A percentile compares a stretch with the other conserved stretches of the same genome.
phyloP scores from a whole-genome alignment of 2,888 invertebrate genomes.

The Rhyacophila evoluta region DNA sequence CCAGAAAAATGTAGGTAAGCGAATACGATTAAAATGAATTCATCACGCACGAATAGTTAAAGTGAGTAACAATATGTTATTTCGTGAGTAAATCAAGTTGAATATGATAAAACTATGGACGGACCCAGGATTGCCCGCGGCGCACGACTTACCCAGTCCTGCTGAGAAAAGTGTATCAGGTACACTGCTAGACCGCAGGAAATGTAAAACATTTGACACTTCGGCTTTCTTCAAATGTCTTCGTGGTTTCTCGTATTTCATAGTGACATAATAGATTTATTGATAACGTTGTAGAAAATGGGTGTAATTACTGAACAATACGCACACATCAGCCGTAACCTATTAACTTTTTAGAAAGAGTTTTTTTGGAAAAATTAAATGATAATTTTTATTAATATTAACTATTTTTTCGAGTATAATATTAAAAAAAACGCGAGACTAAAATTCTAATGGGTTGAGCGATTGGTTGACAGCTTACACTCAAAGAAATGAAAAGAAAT shows the following conservation, averaged over 20 bases:
- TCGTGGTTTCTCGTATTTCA: not conserved
- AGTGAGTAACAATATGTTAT: not conserved
- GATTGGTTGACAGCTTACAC: too few species aligned
- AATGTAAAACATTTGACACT: slow-evolving; percentile 1
- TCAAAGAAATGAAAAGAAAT: too few species aligned
- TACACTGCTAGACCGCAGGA: not conserved
- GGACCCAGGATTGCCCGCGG: not conserved
- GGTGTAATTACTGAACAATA: not conserved
- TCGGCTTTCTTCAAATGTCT: not conserved
- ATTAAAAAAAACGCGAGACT: too few species aligned
- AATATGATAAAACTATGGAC: not conserved
- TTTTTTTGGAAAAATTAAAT: too few species aligned
- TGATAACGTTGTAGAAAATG: not conserved
- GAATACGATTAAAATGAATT: not conserved
- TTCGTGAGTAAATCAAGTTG: not conserved
- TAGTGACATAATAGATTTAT: not conserved
- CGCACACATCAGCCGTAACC: too few species aligned
- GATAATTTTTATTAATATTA: too few species aligned
- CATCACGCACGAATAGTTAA: not conserved
- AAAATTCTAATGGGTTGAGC: too few species aligned
- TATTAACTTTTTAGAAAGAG: too few species aligned
- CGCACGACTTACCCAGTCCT: not conserved
- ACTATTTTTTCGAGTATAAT: too few species aligned
- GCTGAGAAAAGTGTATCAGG: not conserved
- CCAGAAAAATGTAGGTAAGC: not conserved